These are phyloP conservation scores for Chaitophorus viminalis DNA, from an alignment of 2,888 invertebrate species.

Conservation along the genomic window DNA sequence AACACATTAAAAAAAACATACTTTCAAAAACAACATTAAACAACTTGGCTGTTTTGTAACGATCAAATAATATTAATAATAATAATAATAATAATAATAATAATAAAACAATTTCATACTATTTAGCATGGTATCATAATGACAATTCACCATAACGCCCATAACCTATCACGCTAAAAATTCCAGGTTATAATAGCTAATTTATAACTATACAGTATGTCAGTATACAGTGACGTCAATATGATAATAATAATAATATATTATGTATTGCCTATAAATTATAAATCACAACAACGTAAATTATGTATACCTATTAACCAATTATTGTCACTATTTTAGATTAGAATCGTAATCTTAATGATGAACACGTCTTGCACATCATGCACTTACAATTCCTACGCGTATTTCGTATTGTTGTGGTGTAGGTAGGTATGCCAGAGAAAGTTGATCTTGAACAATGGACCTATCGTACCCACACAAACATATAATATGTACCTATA, in stretches of 20 bases:
- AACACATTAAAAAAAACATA: neutral
- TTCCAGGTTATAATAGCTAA: neutral
- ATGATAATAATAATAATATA: conserved; percentile 19
- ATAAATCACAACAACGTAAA: neutral
- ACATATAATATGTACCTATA: neutral
- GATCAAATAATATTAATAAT: neutral
- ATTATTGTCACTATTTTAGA: neutral
- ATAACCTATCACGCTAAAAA: neutral
- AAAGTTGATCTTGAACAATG: conserved; percentile 58
- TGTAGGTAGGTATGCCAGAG: conserved; percentile 30
- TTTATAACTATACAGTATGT: neutral
- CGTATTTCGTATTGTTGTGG: conserved; percentile 26
- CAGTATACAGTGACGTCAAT: no score
- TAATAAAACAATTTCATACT: neutral
- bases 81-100: neutral
- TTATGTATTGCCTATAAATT: neutral
- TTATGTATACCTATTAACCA: conserved; percentile 9
- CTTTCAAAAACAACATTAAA: neutral
- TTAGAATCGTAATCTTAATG: conserved; percentile 30
- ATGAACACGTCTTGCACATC: conserved; percentile 16
- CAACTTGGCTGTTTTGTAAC: neutral
- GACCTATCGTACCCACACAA: conserved; percentile 41
- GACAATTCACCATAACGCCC: neutral
- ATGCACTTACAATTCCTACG: conserved; percentile 50
- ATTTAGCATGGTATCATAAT: neutral